phyloP scores from a whole-genome alignment of 2,888 invertebrate species.

The Melieria omissa region DNA sequence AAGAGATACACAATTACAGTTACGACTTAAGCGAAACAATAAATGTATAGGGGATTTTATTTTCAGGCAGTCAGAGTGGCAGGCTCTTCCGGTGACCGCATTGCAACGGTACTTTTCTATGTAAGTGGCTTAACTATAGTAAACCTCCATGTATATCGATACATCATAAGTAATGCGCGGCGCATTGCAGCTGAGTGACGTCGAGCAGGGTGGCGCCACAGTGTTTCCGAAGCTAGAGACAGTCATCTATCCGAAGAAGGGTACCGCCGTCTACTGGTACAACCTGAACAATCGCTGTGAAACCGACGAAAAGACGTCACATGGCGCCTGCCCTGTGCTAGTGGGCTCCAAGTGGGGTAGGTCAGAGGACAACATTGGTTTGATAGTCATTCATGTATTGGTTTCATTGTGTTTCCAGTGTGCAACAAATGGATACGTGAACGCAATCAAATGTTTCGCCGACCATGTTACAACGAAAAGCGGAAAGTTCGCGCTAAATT shows the following conservation, averaged over 20 bases:
- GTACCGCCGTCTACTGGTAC: conserved; percentile 66
- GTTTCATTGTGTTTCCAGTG: conserved; percentile 69
- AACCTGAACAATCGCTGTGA: conserved; percentile 53
- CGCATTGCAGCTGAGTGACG: conserved; percentile 88
- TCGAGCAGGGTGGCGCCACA: conserved; percentile 95
- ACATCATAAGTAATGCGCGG: too few relatives aligned
- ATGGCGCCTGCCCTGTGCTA: conserved; percentile 61
- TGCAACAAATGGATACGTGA: conserved; percentile 93
- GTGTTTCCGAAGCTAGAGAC: conserved; percentile 91
- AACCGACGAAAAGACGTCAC: conserved; percentile 51
- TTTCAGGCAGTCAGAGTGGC: conserved; percentile 44
- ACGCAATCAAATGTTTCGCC: conserved; percentile 79
- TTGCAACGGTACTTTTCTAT: conserved; percentile 95
- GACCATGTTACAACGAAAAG: conserved; percentile 67
- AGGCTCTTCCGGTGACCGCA: conserved; percentile 80
- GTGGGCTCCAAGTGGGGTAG: conserved; percentile 63
- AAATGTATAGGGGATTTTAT: too few relatives aligned
- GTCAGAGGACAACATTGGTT: neutral
- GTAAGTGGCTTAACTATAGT: conserved; percentile 76
- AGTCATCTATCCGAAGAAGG: conserved; percentile 86
- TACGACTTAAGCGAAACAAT: too few relatives aligned
- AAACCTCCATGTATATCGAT: too few relatives aligned
- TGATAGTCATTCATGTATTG: neutral
- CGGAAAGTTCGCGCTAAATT: too few relatives aligned
- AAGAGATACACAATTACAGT: too few relatives aligned